Evolutionary conservation across 2,113 vertebrate species (phyloP).

Genomic region (Puma concolor): DNA sequence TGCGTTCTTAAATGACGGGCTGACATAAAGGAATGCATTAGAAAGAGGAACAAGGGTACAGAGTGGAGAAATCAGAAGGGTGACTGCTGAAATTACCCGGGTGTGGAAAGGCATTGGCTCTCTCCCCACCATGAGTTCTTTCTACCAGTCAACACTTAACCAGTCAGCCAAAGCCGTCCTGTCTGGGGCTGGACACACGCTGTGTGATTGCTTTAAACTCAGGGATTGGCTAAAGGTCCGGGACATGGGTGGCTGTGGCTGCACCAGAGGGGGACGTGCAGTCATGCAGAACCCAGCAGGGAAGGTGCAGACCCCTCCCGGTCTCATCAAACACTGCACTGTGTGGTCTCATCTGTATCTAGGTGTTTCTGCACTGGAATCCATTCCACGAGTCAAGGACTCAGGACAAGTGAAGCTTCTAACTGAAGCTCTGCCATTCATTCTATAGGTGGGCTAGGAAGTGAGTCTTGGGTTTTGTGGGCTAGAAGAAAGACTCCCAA

Average conservation of each 20-base stretch:
- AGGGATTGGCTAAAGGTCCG: rapidly evolving
- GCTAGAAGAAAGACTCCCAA: neutral
- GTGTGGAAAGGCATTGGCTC: rapidly evolving
- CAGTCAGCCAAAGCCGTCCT: neutral
- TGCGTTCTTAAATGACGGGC: neutral
- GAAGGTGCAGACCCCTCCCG: rapidly evolving
- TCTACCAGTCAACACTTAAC: neutral
- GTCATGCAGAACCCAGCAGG: neutral
- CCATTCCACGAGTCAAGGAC: neutral
- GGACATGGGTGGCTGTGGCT: rapidly evolving
- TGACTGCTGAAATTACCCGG: rapidly evolving
- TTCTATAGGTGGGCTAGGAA: neutral
- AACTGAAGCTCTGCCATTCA: neutral
- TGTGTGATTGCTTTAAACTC: neutral
- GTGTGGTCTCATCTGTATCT: rapidly evolving
- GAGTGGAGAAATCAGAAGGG: neutral
- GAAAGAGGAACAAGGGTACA: neutral
- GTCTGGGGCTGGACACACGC: rapidly evolving
- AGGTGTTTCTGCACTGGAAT: neutral
- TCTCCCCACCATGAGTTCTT: neutral
- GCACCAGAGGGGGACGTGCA: neutral
- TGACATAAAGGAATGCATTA: neutral
- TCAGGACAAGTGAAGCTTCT: neutral
- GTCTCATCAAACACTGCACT: rapidly evolving
- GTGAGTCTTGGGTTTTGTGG: neutral